Evolutionary conservation across 2,113 vertebrate genomes (phyloP), one percentile per base, ranked within the genome.

Genomic region (Rhinoderma darwinii): DNA sequence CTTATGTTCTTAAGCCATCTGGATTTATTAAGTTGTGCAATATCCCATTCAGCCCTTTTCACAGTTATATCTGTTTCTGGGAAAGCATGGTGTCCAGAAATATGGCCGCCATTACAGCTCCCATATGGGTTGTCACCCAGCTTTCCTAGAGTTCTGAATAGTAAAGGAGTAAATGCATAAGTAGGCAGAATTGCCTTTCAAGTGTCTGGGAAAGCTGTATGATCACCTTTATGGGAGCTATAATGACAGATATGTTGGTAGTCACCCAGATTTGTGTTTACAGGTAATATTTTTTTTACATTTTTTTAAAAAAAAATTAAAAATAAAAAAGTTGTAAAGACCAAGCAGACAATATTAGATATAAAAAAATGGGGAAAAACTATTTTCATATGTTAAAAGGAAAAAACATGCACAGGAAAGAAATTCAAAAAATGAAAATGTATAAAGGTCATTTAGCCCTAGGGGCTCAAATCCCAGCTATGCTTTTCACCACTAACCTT

Each of bases 371-470:
- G 18, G 8, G 68, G 8, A 39, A 35, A 37, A 22, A 39, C 11
- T 25, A 37, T 9, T 66, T 68, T 32, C 37, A 25, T 18, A 41
- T 41, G 37, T 72, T 41, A 41, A 14, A 44, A 30, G 56, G 39
- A 7, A 66, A 76, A 84, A 84, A 63, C 2, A 30, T 11, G 27
- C 25, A 44, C 9, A 20, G 20, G 75, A 56, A 83, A 70, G n/a
- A 70, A 59, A 75, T 84, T 25, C 68, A 44, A 61, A 81, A 87
- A 81, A 87, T 81, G 77, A 27, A 66, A 77, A 41, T 50, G 47
- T 27, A 59, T 35, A 87, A 81, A 87, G 85, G 85, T 87, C 77
- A 82, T 22, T 74, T 25, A n/a, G 85, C 85, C 61, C 22, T 2
- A 59, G 50, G 85, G 77, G 22, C 25, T 30, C 25, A 73, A 73